A percentile compares a stretch with the other conserved stretches of the same genome.
Evolutionary conservation across 2,888 invertebrate genomes (phyloP).

Genomic region (Megaustenia siamemsis): DNA sequence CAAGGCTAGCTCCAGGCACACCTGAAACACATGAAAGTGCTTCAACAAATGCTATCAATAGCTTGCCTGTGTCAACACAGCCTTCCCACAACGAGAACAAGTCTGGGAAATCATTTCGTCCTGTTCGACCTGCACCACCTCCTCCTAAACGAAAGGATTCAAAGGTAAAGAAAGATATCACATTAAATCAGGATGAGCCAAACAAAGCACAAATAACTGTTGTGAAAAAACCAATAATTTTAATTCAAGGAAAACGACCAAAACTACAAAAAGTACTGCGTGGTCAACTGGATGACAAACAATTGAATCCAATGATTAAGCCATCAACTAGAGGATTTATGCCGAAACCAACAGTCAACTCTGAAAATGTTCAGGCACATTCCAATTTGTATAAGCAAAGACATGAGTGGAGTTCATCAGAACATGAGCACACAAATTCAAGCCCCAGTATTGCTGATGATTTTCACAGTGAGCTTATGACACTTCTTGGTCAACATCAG

Average conservation of each 20-base stretch:
- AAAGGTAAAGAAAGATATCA: conserved; percentile 6
- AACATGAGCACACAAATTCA: neutral
- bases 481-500: neutral
- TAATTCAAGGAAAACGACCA: conserved; percentile 48
- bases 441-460: conserved; percentile 21
- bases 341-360: conserved; percentile 1
- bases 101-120: conserved; percentile 18
- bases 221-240: conserved; percentile 20
- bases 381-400: neutral
- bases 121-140: conserved; percentile 43
- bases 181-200: neutral
- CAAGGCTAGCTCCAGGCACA: neutral
- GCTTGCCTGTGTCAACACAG: neutral
- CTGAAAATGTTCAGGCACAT: neutral
- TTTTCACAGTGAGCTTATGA: neutral
- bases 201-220: neutral
- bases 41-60: neutral
- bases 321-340: conserved; percentile 44
- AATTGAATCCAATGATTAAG: conserved; percentile 50
- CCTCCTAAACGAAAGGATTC: conserved; percentile 34
- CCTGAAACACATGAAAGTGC: neutral
- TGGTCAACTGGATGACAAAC: conserved; percentile 41
- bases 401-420: neutral
- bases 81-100: neutral
- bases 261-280: conserved; percentile 35